Conservation (phyloP, 2,113 vertebrate species). For the Aix galericulata region DNA sequence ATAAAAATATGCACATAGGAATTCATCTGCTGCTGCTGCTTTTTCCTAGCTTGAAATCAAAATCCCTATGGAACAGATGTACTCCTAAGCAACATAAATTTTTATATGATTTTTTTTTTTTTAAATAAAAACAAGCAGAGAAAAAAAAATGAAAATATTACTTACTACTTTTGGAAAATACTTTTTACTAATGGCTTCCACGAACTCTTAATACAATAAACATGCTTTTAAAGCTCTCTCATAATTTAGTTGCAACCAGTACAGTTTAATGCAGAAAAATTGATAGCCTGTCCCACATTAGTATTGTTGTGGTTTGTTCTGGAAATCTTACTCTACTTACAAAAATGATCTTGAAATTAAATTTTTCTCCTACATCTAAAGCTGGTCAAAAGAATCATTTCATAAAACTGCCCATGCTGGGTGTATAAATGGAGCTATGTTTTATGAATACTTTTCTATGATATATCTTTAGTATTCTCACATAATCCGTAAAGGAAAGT, state of each 20-base stretch:
- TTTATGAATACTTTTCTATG: background rate
- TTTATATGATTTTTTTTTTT: slow-evolving; percentile 20
- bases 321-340: slow-evolving; percentile 1
- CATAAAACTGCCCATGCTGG: background rate
- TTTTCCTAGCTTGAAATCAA: slow-evolving; percentile 56
- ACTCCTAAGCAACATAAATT: slow-evolving; percentile 36
- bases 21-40: slow-evolving; percentile 25
- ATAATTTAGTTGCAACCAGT: slow-evolving; percentile 27
- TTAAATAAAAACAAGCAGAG: slow-evolving; percentile 43
- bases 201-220: slow-evolving; percentile 50
- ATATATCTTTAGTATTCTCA: background rate
- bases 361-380: slow-evolving; percentile 10
- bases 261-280: slow-evolving; percentile 29
- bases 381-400: background rate
- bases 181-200: slow-evolving; percentile 49
- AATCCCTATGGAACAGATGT: slow-evolving; percentile 41
- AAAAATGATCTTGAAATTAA: background rate
- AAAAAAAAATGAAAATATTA: slow-evolving; percentile 25
- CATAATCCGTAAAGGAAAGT: background rate
- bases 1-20: slow-evolving; percentile 38
- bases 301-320: background rate
- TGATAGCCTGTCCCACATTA: background rate
- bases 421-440: background rate
- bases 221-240: slow-evolving; percentile 38
- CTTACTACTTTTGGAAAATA: slow-evolving; percentile 42